Conservation (phyloP, 2,888 invertebrate genomes). For the Pachydiplax longipennis region DNA sequence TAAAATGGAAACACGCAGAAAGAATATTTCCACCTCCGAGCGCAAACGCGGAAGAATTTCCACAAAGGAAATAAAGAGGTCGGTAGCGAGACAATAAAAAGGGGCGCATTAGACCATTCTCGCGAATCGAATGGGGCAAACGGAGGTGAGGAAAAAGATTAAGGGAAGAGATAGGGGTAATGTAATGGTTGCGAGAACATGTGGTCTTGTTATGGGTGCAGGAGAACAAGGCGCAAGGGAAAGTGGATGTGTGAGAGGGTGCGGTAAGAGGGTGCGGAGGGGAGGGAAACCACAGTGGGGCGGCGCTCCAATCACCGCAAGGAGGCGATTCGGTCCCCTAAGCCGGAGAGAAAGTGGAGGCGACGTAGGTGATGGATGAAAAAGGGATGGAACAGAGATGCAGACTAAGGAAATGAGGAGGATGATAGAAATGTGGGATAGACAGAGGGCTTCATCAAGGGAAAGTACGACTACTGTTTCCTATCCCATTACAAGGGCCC, state of each 20-base stretch:
- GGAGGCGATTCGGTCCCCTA: background rate
- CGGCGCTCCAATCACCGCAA: background rate
- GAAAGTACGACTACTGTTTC: background rate
- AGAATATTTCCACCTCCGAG: background rate
- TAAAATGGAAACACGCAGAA: background rate
- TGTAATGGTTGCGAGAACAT: slow-evolving; percentile 31
- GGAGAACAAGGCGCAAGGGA: background rate
- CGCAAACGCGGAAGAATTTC: background rate
- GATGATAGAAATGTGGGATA: background rate
- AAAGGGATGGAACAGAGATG: background rate
- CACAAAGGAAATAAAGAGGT: background rate
- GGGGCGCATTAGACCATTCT: too few species aligned
- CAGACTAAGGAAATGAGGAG: background rate
- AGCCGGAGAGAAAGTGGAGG: background rate
- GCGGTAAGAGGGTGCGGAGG: background rate
- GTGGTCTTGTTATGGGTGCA: background rate
- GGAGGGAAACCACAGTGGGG: background rate
- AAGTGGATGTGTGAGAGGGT: background rate
- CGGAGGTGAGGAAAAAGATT: background rate
- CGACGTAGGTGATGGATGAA: background rate
- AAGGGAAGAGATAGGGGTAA: background rate
- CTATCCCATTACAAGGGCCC: too few species aligned
- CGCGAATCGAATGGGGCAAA: background rate
- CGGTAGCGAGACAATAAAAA: background rate
- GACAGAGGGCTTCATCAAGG: background rate